Evolutionary conservation across 1,140 invertebrate species (phyloP).

Genomic region (Cotesia chilonis): DNA sequence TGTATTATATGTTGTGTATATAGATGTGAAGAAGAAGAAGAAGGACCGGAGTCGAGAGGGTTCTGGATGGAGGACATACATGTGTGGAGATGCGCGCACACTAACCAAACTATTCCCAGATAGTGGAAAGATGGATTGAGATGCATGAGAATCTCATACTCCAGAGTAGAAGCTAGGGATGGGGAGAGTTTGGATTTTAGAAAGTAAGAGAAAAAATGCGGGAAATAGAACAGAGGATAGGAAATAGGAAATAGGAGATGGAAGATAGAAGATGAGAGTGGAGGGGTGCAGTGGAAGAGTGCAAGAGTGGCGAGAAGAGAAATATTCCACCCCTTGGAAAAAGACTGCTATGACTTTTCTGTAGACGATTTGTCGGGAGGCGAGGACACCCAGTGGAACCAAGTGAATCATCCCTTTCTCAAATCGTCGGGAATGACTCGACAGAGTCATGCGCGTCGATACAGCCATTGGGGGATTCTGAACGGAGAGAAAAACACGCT

Average conservation of each 20-base stretch:
- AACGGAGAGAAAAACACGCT: conserved; percentile 9
- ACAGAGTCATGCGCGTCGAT: conserved; percentile 33
- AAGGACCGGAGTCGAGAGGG: conserved; percentile 13
- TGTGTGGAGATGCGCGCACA: conserved; percentile 34
- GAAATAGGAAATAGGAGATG: too few relatives aligned
- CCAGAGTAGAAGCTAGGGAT: too few relatives aligned
- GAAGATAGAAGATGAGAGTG: too few relatives aligned
- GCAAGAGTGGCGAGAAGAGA: background rate
- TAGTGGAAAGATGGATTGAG: conserved; percentile 5
- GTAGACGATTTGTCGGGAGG: conserved; percentile 27
- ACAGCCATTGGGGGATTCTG: conserved; percentile 1
- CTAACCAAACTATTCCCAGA: conserved; percentile 11
- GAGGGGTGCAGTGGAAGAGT: background rate
- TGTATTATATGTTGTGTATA: too few relatives aligned
- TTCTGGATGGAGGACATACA: conserved; percentile 3
- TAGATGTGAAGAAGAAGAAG: background rate
- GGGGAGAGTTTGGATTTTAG: too few relatives aligned
- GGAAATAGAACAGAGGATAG: too few relatives aligned
- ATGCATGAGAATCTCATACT: conserved; percentile 2
- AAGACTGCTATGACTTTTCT: conserved; percentile 3
- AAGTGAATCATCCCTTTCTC: conserved; percentile 33
- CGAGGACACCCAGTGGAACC: conserved; percentile 20
- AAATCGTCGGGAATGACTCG: conserved; percentile 25
- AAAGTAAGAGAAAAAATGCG: too few relatives aligned
- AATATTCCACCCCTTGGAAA: conserved; percentile 2